Conservation (phyloP, 2,113 vertebrate species). For the Scatophagus argus region DNA sequence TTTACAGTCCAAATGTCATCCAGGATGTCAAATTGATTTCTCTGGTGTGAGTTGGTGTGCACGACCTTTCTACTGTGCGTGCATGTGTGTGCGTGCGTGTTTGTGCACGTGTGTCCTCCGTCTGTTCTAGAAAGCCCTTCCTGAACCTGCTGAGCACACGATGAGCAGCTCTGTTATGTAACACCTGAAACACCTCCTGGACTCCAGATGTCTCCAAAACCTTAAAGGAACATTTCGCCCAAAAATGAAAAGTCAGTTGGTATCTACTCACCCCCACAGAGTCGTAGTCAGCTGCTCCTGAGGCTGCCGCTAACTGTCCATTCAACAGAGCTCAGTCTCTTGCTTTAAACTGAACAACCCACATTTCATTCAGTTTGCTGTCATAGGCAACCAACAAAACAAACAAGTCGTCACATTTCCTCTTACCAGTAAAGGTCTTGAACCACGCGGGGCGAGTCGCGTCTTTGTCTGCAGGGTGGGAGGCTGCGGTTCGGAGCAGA, state of each 20-base stretch:
- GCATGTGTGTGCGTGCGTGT: conserved; percentile 3
- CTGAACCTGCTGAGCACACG: conserved; percentile 70
- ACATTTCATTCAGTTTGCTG: too few species aligned
- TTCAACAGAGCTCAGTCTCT: not conserved
- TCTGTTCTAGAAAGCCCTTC: conserved; percentile 75
- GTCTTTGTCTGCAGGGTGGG: too few species aligned
- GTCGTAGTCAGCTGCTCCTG: too few species aligned
- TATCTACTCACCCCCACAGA: too few species aligned
- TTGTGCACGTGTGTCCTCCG: conserved; percentile 62
- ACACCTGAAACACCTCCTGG: conserved; percentile 24
- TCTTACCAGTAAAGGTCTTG: too few species aligned
- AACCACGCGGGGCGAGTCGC: too few species aligned
- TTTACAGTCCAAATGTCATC: conserved; percentile 17
- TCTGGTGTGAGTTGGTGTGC: not conserved
- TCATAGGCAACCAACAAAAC: too few species aligned
- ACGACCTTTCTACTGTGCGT: not conserved
- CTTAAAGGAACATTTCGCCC: too few species aligned
- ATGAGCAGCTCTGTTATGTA: conserved; percentile 17
- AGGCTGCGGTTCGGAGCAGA: not conserved
- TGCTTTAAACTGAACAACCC: too few species aligned
- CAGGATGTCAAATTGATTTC: conserved; percentile 52
- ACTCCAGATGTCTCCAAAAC: not conserved
- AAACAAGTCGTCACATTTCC: too few species aligned
- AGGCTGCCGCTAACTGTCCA: not conserved
- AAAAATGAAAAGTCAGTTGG: too few species aligned